Base-by-base conservation (phyloP, 1,140 invertebrate species). In the Diabrotica undecimpunctata region DNA sequence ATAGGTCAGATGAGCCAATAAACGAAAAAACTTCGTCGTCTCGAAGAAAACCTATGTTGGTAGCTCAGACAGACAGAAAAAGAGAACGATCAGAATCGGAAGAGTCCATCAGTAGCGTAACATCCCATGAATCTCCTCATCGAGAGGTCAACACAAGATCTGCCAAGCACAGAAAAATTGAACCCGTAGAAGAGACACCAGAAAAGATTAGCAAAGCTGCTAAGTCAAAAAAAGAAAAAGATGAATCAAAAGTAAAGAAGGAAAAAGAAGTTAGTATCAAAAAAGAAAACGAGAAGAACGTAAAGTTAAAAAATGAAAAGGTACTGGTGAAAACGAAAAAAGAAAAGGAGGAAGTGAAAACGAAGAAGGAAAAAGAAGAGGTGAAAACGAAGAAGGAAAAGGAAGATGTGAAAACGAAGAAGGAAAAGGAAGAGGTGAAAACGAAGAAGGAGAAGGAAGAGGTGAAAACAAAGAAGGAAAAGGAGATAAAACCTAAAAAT, bases 211-310 rank as follows among this genome's bases (percentile, higher is more conserved):
- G 37, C 38, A 63, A 63, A 41, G 37, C 25, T 46, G 10, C 11
- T 79, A 79, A 54, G 75, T 72, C 0, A 79, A 81, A 65, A 78
- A 77, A 55, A 39, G 65, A 61, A 59, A 77, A 55, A 39, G 65
- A 61, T 59, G 77, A 72, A 62, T 70, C 7, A 71, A 73, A 74
- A 13, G 59, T 64, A 72, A 79, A 62, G 67, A 72, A 67, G 64
- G 67, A 70, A 79, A 71, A 54, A 38, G 75, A 76, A 53, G 77
- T 80, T 62, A 66, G 59, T 12, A 36, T 68, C 64, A 64, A 70
- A 7, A 65, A 62, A 35, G 54, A 36, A 12, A 39, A 13, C 6
- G 57, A 62, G 14, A 50, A 41, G 25, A n/a, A n/a, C 5, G 53
- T 61, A 13, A 56, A 63, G 53, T 11, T 56, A 36, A 41, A 37